Base-by-base conservation (phyloP, 1,140 invertebrate genomes). In the Drosophila seguyi region DNA sequence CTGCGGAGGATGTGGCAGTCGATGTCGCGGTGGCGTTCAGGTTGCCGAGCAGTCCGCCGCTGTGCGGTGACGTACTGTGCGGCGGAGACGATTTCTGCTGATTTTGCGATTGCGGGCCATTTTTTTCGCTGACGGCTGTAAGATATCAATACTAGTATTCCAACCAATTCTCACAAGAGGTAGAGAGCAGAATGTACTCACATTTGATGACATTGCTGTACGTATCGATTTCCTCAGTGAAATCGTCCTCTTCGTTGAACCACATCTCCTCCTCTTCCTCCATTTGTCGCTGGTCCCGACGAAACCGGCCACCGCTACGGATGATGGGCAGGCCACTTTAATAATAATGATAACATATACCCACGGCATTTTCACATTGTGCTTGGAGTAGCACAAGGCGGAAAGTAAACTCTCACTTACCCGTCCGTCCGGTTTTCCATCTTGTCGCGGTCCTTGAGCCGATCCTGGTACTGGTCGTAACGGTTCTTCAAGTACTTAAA, bases 261-360 rank as follows among this genome's bases (percentile, higher is more conserved):
- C 98, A 99, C 95, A 99, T 98, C 93, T 99, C 98, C 92, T 99
- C 98, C 81, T 99, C 98, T 88, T 99, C 98, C 50, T 99, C 98
- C 71, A 99, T 94, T 88, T 98, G 96, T 45, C 98, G 94, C 71
- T 97, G 96, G 93, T 99, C 98, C 50, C 98, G 95, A 76, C 98
- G 94, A 93, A 97, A 99, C 62, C 98, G 94, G 92, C 95, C 95
- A 71, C 94, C 96, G 83, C 97, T 96, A 81, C 97, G 94, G 74
- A 98, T 93, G 87, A 98, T 95, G 55, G 96, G 97, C 75, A 97
- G 73, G 59, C 83, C 79, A 58, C 88, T 92, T 69, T 69, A 69
- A 73, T 55, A 52, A 69, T 93, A 93, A 52, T 93, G 38, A 55
- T 10, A 53, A 22, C 52, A 34, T 25, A 91, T 68, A 94, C 93